These are phyloP conservation scores for Brienomyrus brachyistius DNA, from an alignment of 2,113 vertebrate genomes.

Conservation along the genomic window DNA sequence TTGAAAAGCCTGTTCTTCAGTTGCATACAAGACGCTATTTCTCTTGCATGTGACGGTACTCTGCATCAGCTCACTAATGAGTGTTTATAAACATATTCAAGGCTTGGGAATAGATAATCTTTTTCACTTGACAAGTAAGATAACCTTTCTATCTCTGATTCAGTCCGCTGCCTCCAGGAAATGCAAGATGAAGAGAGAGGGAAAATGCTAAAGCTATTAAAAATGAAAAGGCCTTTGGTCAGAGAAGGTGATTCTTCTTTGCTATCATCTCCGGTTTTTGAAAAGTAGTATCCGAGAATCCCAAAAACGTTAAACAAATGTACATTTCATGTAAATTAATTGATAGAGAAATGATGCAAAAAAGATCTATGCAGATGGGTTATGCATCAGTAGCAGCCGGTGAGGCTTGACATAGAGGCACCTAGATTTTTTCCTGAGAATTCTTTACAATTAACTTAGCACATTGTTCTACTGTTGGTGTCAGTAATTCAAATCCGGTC, in stretches of 20 bases:
- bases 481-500: not conserved
- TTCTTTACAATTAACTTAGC: not conserved
- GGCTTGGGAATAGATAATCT: conserved; percentile 20
- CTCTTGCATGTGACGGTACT: not conserved
- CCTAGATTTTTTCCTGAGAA: not conserved
- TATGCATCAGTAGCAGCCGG: not conserved
- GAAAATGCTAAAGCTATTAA: not conserved
- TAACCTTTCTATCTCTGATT: conserved; percentile 18
- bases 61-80: conserved; percentile 16
- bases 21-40: conserved; percentile 8
- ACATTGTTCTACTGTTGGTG: not conserved
- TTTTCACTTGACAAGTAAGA: conserved; percentile 23
- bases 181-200: not conserved
- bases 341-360: not conserved
- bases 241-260: not conserved
- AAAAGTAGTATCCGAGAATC: not conserved
- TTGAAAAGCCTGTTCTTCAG: conserved; percentile 12
- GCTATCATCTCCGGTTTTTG: not conserved
- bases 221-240: not conserved
- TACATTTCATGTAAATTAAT: not conserved
- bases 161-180: conserved; percentile 6
- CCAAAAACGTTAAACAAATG: not conserved
- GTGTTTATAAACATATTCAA: conserved; percentile 28
- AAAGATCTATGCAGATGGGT: not conserved
- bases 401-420: not conserved